phyloP scores from a whole-genome alignment of 2,113 vertebrate genomes.

The Tragulus kanchil region DNA sequence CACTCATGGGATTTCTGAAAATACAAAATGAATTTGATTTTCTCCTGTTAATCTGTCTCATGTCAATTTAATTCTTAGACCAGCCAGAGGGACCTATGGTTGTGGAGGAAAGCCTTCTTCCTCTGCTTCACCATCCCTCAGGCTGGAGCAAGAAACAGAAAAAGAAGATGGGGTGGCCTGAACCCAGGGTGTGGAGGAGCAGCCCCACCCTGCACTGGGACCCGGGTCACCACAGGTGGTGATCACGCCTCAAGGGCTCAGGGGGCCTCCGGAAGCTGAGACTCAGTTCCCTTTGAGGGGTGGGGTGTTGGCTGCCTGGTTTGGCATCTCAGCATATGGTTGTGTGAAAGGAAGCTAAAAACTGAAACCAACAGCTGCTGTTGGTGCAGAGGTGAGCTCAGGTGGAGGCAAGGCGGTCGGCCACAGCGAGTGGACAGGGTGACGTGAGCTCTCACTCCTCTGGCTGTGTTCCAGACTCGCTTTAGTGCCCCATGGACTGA shows the following conservation, averaged over 20 bases:
- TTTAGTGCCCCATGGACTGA: rapidly evolving
- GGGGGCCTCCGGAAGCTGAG: neutral
- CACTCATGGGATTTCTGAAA: neutral
- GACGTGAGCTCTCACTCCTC: rapidly evolving
- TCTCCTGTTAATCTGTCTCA: neutral
- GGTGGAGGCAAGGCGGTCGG: rapidly evolving
- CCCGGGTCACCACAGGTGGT: neutral
- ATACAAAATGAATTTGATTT: neutral
- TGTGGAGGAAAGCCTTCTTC: neutral
- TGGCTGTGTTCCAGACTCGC: neutral
- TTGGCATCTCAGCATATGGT: too few relatives aligned
- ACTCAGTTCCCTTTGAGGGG: neutral
- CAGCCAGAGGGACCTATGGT: neutral
- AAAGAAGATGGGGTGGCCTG: neutral
- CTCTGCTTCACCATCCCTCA: neutral
- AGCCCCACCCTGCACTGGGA: rapidly evolving
- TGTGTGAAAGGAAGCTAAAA: too few relatives aligned
- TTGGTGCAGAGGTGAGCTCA: rapidly evolving
- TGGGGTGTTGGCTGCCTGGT: neutral
- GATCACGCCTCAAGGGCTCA: rapidly evolving
- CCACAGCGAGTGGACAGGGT: rapidly evolving
- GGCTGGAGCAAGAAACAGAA: neutral
- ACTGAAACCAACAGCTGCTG: neutral
- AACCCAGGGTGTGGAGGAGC: neutral
- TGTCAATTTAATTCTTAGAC: neutral